phyloP scores from a whole-genome alignment of 2,888 invertebrate species.

The Eumacrocentrus americanus region DNA sequence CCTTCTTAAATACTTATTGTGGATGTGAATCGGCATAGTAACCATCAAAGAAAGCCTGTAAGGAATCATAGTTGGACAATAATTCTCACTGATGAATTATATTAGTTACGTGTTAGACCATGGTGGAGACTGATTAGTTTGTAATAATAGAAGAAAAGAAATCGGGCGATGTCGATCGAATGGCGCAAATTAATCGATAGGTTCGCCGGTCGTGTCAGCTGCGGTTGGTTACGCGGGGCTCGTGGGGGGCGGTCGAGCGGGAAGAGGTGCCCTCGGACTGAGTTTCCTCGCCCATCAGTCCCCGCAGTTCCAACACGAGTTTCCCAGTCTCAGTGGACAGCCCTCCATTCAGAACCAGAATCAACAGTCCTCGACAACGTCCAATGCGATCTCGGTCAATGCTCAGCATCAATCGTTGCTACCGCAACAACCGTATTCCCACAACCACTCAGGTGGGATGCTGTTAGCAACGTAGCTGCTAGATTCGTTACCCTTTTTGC shows the following conservation, averaged over 20 bases:
- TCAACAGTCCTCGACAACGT: slow-evolving; percentile 49
- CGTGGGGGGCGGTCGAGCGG: slow-evolving; percentile 70
- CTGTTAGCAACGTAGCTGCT: slow-evolving; percentile 40
- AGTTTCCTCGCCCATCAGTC: slow-evolving; percentile 72
- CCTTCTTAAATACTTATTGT: background rate
- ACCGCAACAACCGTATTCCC: slow-evolving; percentile 59
- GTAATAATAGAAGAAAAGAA: slow-evolving; percentile 28
- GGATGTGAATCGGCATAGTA: slow-evolving; percentile 18
- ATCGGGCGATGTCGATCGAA: slow-evolving; percentile 39
- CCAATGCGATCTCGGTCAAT: slow-evolving; percentile 50
- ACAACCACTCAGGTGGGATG: slow-evolving; percentile 56
- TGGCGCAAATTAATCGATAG: slow-evolving; percentile 48
- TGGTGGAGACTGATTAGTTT: no score
- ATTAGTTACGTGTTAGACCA: background rate
- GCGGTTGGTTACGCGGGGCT: slow-evolving; percentile 65
- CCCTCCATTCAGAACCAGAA: slow-evolving; percentile 51
- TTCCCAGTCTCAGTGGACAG: slow-evolving; percentile 75
- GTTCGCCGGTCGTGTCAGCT: slow-evolving; percentile 53
- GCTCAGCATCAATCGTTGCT: slow-evolving; percentile 58
- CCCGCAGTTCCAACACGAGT: slow-evolving; percentile 94
- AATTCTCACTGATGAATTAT: background rate
- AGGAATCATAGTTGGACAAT: background rate
- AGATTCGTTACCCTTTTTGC: slow-evolving; percentile 32
- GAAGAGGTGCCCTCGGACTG: slow-evolving; percentile 56
- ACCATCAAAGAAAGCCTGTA: background rate